Percentiles rank a stretch among this genome's conserved stretches.
Evolutionary conservation across 2,888 invertebrate genomes (phyloP).

Genomic region (Brachylomia viminalis): DNA sequence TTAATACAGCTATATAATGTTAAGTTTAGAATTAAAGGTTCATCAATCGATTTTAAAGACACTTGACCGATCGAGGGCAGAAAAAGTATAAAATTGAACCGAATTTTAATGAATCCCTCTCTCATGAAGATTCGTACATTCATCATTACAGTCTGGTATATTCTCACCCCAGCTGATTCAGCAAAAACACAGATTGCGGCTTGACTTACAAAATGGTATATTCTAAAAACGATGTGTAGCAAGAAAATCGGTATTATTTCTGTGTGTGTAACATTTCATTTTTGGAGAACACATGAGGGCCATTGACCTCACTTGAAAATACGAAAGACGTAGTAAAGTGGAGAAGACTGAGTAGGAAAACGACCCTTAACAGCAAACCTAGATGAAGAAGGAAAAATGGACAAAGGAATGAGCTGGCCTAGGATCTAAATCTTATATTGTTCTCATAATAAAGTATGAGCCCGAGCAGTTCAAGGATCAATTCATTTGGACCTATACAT

Average conservation of each 20-base stretch:
- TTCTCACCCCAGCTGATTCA: constrained; percentile 73
- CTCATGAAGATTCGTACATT: constrained; percentile 36
- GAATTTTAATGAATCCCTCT: constrained; percentile 48
- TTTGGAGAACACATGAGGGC: neutral
- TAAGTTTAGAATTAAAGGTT: neutral
- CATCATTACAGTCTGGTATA: constrained; percentile 45
- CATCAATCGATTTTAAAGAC: neutral
- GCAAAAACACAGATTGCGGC: constrained; percentile 70
- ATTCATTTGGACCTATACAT: neutral
- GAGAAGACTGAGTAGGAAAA: neutral
- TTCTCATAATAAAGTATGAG: neutral
- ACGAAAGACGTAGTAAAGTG: neutral
- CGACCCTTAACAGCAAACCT: neutral
- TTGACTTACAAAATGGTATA: constrained; percentile 64
- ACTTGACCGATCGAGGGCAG: neutral
- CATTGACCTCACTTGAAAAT: constrained; percentile 16
- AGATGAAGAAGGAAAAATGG: neutral
- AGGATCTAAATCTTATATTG: neutral
- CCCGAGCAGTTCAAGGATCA: neutral
- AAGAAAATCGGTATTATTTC: constrained; percentile 54
- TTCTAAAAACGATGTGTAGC: constrained; percentile 56
- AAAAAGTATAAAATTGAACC: neutral
- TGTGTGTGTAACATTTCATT: constrained; percentile 16
- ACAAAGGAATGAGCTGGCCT: neutral
- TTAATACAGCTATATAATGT: neutral